phyloP scores from a whole-genome alignment of 2,797 vertebrate species.

The Sciurus vulgaris region DNA sequence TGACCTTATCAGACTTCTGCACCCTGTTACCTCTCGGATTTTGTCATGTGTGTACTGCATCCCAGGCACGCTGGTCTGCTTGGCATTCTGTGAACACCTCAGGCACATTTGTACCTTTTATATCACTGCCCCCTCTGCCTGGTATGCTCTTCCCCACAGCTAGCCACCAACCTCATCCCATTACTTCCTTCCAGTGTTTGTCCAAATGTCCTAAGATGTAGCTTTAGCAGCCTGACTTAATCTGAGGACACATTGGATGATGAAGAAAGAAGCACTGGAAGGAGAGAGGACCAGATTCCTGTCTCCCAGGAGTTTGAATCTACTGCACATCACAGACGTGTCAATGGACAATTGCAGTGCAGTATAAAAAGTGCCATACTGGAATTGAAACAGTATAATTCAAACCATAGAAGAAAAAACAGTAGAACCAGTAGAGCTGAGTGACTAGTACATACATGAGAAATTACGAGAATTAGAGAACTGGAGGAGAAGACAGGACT shows the following conservation, averaged over 20 bases:
- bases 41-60: not conserved
- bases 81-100: not conserved
- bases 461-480: slow-evolving; percentile 10
- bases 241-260: not conserved
- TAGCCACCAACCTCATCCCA: not conserved
- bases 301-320: not conserved
- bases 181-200: not conserved
- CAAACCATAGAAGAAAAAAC: not conserved
- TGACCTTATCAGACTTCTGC: not conserved
- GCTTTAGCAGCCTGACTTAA: not conserved
- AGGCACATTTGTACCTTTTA: not conserved
- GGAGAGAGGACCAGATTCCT: not conserved
- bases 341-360: not conserved
- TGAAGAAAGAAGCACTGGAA: not conserved
- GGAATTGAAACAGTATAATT: not conserved
- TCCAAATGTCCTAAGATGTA: not conserved
- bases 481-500: not conserved
- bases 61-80: not conserved
- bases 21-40: not conserved
- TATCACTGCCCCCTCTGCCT: not conserved
- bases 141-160: not conserved
- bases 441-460: not conserved
- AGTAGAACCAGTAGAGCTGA: not conserved
- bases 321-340: not conserved
- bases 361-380: not conserved